A percentile compares a stretch with the other conserved stretches of the same genome.
Conservation (phyloP, 2,113 vertebrate genomes). For the Semnornis frantzii region DNA sequence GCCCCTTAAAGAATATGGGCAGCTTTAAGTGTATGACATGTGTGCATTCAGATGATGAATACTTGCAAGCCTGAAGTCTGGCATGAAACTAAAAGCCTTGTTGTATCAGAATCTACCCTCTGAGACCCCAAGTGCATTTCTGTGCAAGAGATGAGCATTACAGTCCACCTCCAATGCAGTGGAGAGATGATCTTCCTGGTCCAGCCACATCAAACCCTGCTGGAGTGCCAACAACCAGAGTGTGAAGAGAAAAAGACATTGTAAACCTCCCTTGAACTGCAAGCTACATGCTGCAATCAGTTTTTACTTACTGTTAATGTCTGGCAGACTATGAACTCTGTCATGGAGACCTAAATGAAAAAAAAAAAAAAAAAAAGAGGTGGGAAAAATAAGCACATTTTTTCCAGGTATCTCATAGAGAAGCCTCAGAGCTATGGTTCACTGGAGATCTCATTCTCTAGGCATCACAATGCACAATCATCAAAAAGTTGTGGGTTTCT, state of each 20-base stretch:
- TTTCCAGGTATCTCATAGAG: neutral
- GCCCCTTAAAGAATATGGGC: neutral
- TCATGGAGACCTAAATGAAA: conserved; percentile 30
- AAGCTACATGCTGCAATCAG: neutral
- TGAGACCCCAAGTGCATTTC: neutral
- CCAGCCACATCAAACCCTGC: neutral
- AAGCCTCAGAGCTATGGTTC: neutral
- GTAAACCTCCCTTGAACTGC: neutral
- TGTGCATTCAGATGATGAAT: accelerated
- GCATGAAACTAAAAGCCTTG: neutral
- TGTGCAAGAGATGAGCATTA: neutral
- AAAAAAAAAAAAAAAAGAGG: neutral
- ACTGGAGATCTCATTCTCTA: neutral
- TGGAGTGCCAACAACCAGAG: neutral
- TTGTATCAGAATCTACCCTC: neutral
- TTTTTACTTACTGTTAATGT: conserved; percentile 64
- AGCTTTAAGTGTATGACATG: accelerated
- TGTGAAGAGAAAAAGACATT: neutral
- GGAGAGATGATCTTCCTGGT: neutral
- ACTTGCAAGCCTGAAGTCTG: neutral
- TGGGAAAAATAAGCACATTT: neutral
- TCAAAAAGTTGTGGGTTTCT: neutral
- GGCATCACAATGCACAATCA: neutral
- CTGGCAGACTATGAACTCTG: conserved; percentile 47
- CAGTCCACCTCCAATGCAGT: neutral